Percentiles rank a stretch among this genome's conserved stretches.
Conservation (phyloP, 2,888 invertebrate genomes). For the Seira sanloemensis region DNA sequence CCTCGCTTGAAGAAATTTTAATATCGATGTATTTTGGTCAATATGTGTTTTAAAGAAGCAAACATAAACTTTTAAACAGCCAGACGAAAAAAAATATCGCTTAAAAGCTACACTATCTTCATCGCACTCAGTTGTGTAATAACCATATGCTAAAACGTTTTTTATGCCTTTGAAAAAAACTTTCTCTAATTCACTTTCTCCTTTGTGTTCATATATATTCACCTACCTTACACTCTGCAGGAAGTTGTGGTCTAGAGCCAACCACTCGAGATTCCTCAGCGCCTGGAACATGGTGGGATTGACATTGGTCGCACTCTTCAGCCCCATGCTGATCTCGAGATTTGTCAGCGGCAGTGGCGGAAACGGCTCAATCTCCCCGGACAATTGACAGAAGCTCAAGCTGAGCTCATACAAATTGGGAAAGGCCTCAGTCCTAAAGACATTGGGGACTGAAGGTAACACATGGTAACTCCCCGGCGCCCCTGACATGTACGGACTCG, state of each 20-base stretch:
- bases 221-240: constrained; percentile 84
- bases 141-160: no score
- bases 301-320: constrained; percentile 82
- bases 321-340: constrained; percentile 89
- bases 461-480: constrained; percentile 43
- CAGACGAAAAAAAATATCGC: no score
- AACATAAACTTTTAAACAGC: no score
- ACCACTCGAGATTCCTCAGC: constrained; percentile 81
- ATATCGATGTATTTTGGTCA: no score
- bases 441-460: constrained; percentile 76
- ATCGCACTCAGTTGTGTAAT: no score
- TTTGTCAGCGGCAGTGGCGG: constrained; percentile 87
- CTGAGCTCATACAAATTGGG: constrained; percentile 90
- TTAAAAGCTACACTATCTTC: no score
- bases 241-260: constrained; percentile 92
- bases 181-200: constrained; percentile 1
- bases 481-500: neutral
- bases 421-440: constrained; percentile 81
- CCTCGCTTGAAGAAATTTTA: neutral
- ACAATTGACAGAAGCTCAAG: constrained; percentile 92
- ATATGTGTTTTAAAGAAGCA: no score
- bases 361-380: constrained; percentile 84
- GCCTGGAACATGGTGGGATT: constrained; percentile 66
- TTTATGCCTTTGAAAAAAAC: neutral
- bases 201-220: no score